These are phyloP conservation scores for Meles meles DNA, from an alignment of 2,113 vertebrate genomes.

Conservation along the genomic window DNA sequence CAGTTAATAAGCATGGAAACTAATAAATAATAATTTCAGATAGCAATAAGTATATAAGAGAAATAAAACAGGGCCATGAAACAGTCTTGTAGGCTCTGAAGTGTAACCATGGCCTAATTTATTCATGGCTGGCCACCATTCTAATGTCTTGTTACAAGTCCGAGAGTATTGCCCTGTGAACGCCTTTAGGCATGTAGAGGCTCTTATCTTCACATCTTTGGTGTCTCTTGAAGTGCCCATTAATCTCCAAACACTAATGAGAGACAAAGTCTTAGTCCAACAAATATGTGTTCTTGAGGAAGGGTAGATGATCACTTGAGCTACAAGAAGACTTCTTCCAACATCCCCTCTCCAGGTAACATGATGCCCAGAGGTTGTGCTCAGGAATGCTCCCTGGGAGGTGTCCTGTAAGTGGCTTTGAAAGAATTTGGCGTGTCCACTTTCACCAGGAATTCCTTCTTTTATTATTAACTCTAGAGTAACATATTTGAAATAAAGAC, in stretches of 20 bases:
- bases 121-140: background rate
- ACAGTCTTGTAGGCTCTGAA: background rate
- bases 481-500: background rate
- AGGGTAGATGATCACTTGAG: background rate
- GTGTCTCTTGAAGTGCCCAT: background rate
- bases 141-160: background rate
- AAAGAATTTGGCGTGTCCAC: background rate
- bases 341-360: background rate
- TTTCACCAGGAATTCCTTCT: background rate
- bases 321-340: background rate
- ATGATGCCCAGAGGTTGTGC: background rate
- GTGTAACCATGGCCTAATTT: background rate
- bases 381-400: background rate
- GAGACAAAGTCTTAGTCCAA: background rate
- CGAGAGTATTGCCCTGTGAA: background rate
- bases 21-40: background rate
- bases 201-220: background rate
- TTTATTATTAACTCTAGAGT: background rate
- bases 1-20: background rate
- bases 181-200: background rate
- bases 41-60: background rate
- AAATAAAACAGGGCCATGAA: background rate
- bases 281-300: background rate
- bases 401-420: background rate
- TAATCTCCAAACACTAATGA: background rate